phyloP scores from a whole-genome alignment of 37 sponge, comb jelly and placozoan genomes.

The Halisarca cf. caerulea region DNA sequence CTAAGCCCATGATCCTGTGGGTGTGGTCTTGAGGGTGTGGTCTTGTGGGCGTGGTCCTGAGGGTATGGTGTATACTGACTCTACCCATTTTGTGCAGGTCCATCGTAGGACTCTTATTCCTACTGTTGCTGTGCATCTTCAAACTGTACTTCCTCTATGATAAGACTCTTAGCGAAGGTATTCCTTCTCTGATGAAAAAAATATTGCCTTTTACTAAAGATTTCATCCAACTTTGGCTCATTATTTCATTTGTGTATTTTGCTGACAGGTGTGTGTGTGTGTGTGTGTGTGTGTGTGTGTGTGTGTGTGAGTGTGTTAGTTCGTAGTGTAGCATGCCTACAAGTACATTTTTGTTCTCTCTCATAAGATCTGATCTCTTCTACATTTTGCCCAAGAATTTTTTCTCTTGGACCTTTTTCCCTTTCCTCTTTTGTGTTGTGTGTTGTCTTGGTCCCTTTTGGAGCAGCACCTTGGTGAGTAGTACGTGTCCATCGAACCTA shows the following conservation, averaged over 20 bases:
- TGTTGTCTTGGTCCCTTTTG: not conserved
- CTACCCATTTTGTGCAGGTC: not conserved
- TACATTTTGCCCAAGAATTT: not conserved
- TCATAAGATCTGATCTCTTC: not conserved
- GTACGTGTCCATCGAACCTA: no score
- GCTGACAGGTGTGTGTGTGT: slow-evolving; percentile 29
- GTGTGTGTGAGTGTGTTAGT: no score
- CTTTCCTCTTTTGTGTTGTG: not conserved
- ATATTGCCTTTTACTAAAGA: not conserved
- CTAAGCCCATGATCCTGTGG: no score
- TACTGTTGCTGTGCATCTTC: not conserved
- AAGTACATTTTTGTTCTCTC: no score
- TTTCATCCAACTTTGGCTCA: not conserved
- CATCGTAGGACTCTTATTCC: not conserved
- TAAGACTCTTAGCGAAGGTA: not conserved
- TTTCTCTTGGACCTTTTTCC: not conserved
- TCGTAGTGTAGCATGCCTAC: no score
- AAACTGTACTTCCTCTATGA: not conserved
- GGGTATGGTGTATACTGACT: no score
- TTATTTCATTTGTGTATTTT: not conserved
- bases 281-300: no score
- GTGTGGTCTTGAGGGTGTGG: no score
- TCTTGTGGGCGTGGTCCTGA: no score
- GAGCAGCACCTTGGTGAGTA: not conserved
- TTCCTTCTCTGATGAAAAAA: not conserved